Conservation (phyloP, 1,140 invertebrate genomes). For the Mesaphorura yosii region DNA sequence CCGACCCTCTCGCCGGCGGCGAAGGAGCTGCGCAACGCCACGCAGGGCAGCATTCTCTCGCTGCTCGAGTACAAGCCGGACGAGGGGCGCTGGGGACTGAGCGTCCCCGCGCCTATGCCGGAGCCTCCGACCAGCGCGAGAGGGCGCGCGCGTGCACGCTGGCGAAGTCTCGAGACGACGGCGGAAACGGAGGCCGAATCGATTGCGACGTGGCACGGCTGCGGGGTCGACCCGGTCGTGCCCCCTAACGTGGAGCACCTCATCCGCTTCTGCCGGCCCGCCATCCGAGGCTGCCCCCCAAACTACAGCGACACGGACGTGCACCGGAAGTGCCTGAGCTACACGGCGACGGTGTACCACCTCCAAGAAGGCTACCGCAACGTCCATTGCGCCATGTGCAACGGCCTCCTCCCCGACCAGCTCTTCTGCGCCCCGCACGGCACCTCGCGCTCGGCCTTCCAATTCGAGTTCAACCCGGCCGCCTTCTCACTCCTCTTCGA, state of each 20-base stretch:
- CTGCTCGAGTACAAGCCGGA: constrained; percentile 31
- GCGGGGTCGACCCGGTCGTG: constrained; percentile 34
- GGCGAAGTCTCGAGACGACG: no score
- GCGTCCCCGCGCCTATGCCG: constrained; percentile 20
- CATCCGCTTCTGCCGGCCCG: constrained; percentile 31
- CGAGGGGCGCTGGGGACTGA: constrained; percentile 33
- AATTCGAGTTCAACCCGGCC: constrained; percentile 38
- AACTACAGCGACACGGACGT: constrained; percentile 27
- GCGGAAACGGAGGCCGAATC: constrained; percentile 15
- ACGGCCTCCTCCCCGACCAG: constrained; percentile 37
- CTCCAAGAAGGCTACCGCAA: constrained; percentile 40
- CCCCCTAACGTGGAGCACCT: constrained; percentile 33
- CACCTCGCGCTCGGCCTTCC: constrained; percentile 21
- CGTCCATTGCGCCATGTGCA: constrained; percentile 47
- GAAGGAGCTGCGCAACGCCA: constrained; percentile 25
- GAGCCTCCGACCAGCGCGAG: no score
- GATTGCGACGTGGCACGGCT: constrained; percentile 33
- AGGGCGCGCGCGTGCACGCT: no score
- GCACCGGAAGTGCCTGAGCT: constrained; percentile 29
- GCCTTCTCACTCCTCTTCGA: constrained; percentile 45
- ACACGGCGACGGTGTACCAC: constrained; percentile 30
- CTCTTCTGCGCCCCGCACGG: constrained; percentile 34
- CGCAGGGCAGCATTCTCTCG: constrained; percentile 20
- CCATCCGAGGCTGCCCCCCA: constrained; percentile 23
- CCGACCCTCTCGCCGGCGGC: constrained; percentile 29